Evolutionary conservation across 2,797 vertebrate species (phyloP).

Genomic region (Schizopygopsis pylzovi): DNA sequence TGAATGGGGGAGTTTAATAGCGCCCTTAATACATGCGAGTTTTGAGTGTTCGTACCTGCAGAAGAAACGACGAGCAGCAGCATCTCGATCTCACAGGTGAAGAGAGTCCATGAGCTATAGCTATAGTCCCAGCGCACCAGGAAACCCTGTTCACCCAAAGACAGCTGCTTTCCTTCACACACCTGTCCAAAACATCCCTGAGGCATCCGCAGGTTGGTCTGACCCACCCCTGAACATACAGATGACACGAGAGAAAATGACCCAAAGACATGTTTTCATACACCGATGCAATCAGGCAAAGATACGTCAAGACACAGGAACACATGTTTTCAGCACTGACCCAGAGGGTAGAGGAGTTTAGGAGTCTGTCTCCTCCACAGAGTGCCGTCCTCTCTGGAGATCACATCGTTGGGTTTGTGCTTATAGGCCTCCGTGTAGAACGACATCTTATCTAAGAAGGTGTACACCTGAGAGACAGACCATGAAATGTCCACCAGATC

Average conservation of each 20-base stretch:
- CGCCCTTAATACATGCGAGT: not conserved
- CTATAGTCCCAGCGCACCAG: constrained; percentile 95
- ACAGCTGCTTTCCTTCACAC: constrained; percentile 84
- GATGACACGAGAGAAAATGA: not conserved
- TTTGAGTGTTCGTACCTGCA: constrained; percentile 81
- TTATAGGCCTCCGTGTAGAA: constrained; percentile 96
- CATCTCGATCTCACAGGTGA: constrained; percentile 99
- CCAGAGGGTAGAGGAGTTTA: constrained; percentile 94
- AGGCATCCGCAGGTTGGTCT: constrained; percentile 94
- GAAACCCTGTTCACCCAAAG: constrained; percentile 85
- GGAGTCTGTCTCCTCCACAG: constrained; percentile 90
- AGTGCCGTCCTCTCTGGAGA: constrained; percentile 92
- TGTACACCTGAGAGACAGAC: constrained; percentile 86
- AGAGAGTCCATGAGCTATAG: constrained; percentile 96
- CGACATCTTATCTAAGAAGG: constrained; percentile 97
- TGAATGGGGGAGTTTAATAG: too few species aligned
- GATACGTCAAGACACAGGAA: not conserved
- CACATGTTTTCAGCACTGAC: constrained; percentile 70
- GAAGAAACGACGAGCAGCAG: constrained; percentile 97
- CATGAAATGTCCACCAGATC: not conserved
- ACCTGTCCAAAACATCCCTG: constrained; percentile 93
- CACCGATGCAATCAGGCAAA: not conserved
- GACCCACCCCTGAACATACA: constrained; percentile 81
- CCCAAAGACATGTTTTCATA: not conserved
- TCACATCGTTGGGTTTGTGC: constrained; percentile 89